Conservation (phyloP, 2,113 vertebrate species). For the Pristiophorus japonicus region DNA sequence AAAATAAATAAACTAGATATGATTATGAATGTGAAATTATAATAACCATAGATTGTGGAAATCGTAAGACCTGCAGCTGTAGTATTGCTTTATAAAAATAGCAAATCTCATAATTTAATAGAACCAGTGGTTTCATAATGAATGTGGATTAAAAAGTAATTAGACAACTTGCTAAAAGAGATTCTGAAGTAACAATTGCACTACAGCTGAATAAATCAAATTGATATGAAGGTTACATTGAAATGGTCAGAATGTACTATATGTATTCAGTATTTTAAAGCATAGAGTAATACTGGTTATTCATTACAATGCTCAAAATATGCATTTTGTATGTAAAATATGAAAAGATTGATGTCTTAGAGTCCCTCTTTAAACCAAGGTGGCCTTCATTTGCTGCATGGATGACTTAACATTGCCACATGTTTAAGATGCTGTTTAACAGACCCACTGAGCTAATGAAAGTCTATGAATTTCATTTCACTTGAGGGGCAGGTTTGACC, state of each 20-base stretch:
- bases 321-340: constrained; percentile 16
- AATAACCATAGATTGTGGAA: not conserved
- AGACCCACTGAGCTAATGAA: constrained; percentile 2
- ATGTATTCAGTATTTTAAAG: not conserved
- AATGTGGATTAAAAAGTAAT: not conserved
- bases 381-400: constrained; percentile 10
- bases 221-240: not conserved
- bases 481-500: not conserved
- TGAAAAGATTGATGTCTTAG: constrained; percentile 12
- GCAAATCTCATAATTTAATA: not conserved
- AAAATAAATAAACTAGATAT: not conserved
- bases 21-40: not conserved
- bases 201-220: not conserved
- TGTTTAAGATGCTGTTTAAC: constrained; percentile 21
- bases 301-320: not conserved
- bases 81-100: no score
- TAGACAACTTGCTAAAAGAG: constrained; percentile 20
- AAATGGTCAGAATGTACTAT: not conserved
- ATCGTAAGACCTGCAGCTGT: not conserved
- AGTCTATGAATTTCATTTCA: constrained; percentile 30
- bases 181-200: not conserved
- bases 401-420: not conserved
- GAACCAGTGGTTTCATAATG: not conserved
- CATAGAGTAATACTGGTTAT: not conserved
- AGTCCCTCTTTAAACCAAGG: not conserved